Evolutionary conservation across 2,888 invertebrate genomes (phyloP), one percentile per base, ranked within the genome.

Genomic region (Drosophila ustulata): DNA sequence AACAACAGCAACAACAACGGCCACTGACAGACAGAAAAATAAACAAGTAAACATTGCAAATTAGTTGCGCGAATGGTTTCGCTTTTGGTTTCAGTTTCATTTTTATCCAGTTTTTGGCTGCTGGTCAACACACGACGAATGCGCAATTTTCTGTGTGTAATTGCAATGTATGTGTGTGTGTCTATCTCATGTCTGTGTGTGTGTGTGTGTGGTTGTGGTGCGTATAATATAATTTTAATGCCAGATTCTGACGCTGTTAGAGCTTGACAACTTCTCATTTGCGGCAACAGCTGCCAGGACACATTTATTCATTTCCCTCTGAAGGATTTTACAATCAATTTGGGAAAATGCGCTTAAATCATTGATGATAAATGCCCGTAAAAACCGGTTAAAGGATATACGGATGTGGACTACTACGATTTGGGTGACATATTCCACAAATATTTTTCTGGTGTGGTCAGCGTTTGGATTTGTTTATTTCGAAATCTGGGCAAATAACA

Each of bases 301-400:
- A 70, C 55, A 79, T 73, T 71, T 65, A 77, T 79, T 71, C 43
- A 71, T 71, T 59, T 55, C 26, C 18, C 68, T 55, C 62, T 26
- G 43, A 70, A 59, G 53, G 56, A 59, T 66, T 55, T 63, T 58
- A 23, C 62, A 69, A 67, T 71, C 65, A 63, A 70, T 78, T 79
- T 66, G 58, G 46, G 51, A 68, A 76, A 84, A 73, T 66, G 53
- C 64, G 72, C 67, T 72, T 74, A 71, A 85, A 86, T 80, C 80
- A 85, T 75, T 71, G 71, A 80, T 79, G 72, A 75, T 75, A 77
- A 66, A 53, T 59, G 68, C 50, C 34, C 34, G 45, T 25, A 37
- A 25, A 62, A 61, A 65, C 39, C 46, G 37, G 34, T 56, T 56
- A 52, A 55, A 30, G 28, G n/a, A 58, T 32, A 64, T 41, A 25